These are phyloP conservation scores for Chionomys nivalis DNA, from an alignment of 2,113 vertebrate genomes.

Conservation along the genomic window DNA sequence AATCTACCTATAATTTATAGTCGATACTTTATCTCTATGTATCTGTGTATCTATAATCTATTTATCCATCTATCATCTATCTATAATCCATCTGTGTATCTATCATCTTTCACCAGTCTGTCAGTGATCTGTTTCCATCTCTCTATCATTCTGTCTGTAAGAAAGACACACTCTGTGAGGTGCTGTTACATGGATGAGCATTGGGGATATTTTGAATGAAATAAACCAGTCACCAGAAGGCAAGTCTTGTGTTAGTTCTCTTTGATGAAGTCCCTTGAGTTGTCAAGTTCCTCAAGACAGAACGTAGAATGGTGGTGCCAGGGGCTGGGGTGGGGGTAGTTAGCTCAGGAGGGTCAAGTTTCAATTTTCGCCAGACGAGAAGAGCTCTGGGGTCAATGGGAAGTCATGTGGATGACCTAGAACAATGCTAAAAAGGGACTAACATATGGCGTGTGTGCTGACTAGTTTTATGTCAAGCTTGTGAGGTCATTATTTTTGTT, in stretches of 20 bases:
- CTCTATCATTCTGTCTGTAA: background rate
- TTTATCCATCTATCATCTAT: background rate
- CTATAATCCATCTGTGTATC: background rate
- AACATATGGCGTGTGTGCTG: too few relatives aligned
- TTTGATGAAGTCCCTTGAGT: background rate
- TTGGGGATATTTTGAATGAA: background rate
- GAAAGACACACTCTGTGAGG: background rate
- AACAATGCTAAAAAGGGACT: background rate
- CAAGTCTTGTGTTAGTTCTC: background rate
- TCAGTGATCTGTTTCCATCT: background rate
- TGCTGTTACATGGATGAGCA: background rate
- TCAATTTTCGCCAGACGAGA: background rate
- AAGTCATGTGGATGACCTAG: too few relatives aligned
- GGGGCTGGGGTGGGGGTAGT: background rate
- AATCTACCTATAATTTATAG: background rate
- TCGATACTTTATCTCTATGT: background rate
- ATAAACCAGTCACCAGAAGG: background rate
- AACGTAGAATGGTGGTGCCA: background rate
- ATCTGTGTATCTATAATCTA: background rate
- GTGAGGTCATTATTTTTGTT: rapidly evolving
- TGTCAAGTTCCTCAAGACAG: background rate
- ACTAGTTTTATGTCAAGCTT: background rate
- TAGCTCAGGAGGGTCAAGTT: background rate
- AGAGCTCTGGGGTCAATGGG: background rate
- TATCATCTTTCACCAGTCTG: background rate